Conservation (phyloP, 2,113 vertebrate species). For the Colius striatus region DNA sequence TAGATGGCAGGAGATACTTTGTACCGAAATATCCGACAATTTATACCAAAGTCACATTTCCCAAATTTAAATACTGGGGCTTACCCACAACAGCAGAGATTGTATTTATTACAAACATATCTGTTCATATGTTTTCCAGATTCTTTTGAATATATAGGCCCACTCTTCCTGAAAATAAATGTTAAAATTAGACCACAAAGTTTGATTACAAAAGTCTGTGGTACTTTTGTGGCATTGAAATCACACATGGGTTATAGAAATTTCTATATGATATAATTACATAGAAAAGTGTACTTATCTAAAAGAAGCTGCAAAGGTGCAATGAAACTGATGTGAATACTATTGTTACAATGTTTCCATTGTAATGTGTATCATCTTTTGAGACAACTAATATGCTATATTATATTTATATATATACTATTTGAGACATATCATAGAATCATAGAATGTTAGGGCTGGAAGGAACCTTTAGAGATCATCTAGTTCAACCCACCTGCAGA, state of each 20-base stretch:
- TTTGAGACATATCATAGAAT: too few species aligned
- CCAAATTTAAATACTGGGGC: not conserved
- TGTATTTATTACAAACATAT: not conserved
- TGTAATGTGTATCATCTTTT: not conserved
- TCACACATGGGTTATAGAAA: not conserved
- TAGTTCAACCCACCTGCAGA: too few species aligned
- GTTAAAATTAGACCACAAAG: not conserved
- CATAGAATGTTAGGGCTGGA: too few species aligned
- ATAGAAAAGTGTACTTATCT: not conserved
- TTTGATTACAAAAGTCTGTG: not conserved
- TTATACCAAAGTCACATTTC: not conserved
- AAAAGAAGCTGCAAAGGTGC: not conserved
- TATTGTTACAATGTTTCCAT: not conserved
- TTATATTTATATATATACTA: too few species aligned
- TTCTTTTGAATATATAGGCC: not conserved
- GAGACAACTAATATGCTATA: too few species aligned
- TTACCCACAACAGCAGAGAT: not conserved
- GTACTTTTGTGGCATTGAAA: not conserved
- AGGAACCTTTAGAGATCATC: too few species aligned
- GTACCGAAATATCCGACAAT: not conserved
- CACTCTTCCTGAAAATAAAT: not conserved
- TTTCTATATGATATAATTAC: not conserved
- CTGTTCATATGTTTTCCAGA: not conserved
- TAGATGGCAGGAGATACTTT: constrained; percentile 73
- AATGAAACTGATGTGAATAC: not conserved